A percentile compares a stretch with the other conserved stretches of the same genome.
Conservation (phyloP, 2,113 vertebrate genomes). For the Morone chrysops region DNA sequence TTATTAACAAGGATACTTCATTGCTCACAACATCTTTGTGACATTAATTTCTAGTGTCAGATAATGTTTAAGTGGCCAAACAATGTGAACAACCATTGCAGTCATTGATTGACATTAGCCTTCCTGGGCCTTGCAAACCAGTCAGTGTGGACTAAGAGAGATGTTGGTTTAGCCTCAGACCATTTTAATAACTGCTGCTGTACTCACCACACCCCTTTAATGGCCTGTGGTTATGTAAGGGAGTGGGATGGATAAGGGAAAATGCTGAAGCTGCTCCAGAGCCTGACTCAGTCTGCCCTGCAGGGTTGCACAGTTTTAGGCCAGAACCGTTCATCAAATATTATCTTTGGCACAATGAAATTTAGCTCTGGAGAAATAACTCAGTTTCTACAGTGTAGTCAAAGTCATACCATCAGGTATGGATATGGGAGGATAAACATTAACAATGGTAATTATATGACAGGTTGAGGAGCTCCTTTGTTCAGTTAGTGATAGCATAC, state of each 20-base stretch:
- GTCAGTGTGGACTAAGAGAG: slow-evolving; percentile 25
- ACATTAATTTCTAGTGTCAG: not conserved
- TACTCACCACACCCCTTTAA: slow-evolving; percentile 70
- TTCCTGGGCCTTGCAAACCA: not conserved
- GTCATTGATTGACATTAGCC: not conserved
- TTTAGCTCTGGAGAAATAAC: slow-evolving; percentile 48
- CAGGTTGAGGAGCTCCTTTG: slow-evolving; percentile 5
- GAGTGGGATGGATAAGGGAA: slow-evolving; percentile 73
- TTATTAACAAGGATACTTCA: not conserved
- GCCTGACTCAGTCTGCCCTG: slow-evolving; percentile 75
- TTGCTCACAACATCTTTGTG: not conserved
- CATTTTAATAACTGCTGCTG: slow-evolving; percentile 63
- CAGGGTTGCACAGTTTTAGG: slow-evolving; percentile 71
- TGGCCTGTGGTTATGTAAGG: slow-evolving; percentile 77
- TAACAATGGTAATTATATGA: slow-evolving; percentile 29
- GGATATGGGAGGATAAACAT: slow-evolving; percentile 24
- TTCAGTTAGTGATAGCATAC: slow-evolving; percentile 20
- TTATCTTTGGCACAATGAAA: slow-evolving; percentile 73
- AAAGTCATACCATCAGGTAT: slow-evolving; percentile 22
- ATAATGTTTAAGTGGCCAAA: not conserved
- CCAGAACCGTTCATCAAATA: slow-evolving; percentile 73
- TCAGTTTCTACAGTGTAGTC: slow-evolving; percentile 16
- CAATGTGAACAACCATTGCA: not conserved
- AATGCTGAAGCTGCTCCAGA: slow-evolving; percentile 72
- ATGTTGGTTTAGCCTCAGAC: slow-evolving; percentile 58